These are phyloP conservation scores for Okamejei kenojei DNA, from an alignment of 2,797 vertebrate genomes.

Conservation along the genomic window DNA sequence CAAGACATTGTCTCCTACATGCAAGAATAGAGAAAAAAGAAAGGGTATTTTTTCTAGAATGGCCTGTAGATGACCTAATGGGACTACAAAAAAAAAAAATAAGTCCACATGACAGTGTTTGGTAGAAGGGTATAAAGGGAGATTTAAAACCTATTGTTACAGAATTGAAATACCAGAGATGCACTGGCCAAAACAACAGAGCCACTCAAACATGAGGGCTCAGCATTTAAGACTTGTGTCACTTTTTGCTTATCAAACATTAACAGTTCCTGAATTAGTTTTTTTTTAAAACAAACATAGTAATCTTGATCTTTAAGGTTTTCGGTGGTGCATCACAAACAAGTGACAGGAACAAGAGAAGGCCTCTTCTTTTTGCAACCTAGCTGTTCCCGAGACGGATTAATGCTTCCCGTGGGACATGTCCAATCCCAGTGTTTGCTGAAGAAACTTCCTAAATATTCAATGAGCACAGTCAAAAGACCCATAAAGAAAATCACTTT, in stretches of 20 bases:
- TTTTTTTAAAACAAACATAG: slow-evolving; percentile 34
- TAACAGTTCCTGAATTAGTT: slow-evolving; percentile 39
- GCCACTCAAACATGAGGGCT: slow-evolving; percentile 70
- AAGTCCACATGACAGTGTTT: slow-evolving; percentile 88
- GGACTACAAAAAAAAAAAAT: slow-evolving; percentile 71
- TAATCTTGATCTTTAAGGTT: slow-evolving; percentile 37
- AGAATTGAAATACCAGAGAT: slow-evolving; percentile 65
- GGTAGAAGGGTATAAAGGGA: slow-evolving; percentile 72
- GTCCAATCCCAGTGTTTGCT: slow-evolving; percentile 73
- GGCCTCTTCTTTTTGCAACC: slow-evolving; percentile 65
- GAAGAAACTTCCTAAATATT: slow-evolving; percentile 81
- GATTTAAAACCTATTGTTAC: slow-evolving; percentile 75
- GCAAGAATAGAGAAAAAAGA: slow-evolving; percentile 70
- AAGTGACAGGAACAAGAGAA: slow-evolving; percentile 72
- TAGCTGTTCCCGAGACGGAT: slow-evolving; percentile 66
- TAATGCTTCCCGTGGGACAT: slow-evolving; percentile 81
- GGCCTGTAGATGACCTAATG: slow-evolving; percentile 88
- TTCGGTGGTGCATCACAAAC: slow-evolving; percentile 40
- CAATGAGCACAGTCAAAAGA: slow-evolving; percentile 83
- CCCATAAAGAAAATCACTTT: slow-evolving; percentile 83
- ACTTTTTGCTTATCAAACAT: slow-evolving; percentile 52
- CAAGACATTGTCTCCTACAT: slow-evolving; percentile 95
- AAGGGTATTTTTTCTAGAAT: slow-evolving; percentile 74
- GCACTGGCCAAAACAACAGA: slow-evolving; percentile 70
- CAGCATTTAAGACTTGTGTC: slow-evolving; percentile 68